phyloP scores from a whole-genome alignment of 2,797 vertebrate species.

The Clarias pachynema region DNA sequence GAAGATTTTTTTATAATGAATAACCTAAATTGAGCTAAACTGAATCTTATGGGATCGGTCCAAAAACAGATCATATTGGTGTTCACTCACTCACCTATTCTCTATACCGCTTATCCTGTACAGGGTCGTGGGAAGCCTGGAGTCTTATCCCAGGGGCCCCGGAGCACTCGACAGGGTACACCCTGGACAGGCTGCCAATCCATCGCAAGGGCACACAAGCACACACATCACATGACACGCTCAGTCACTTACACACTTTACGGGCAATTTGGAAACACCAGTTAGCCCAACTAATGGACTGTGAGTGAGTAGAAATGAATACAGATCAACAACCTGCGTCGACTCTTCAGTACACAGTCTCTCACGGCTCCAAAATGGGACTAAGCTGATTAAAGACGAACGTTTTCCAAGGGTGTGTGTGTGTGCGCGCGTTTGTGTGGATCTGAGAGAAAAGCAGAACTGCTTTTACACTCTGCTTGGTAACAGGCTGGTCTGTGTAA shows the following conservation, averaged over 20 bases:
- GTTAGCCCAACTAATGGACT: too few relatives aligned
- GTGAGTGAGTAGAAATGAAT: not conserved
- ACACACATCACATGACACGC: too few relatives aligned
- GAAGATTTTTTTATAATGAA: not conserved
- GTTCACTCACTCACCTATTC: not conserved
- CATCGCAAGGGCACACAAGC: too few relatives aligned
- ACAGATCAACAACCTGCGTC: not conserved
- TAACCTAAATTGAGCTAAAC: not conserved
- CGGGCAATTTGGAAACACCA: too few relatives aligned
- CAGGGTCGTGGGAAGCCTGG: too few relatives aligned
- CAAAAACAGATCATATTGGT: not conserved
- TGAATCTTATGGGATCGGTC: not conserved
- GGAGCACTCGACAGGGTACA: too few relatives aligned
- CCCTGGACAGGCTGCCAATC: too few relatives aligned
- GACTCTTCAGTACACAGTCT: not conserved
- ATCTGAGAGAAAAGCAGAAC: not conserved
- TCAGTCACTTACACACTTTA: too few relatives aligned
- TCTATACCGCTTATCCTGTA: too few relatives aligned
- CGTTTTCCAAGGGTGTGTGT: not conserved
- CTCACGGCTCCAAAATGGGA: not conserved
- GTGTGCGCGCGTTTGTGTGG: not conserved
- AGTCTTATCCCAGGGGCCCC: too few relatives aligned
- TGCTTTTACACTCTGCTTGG: not conserved
- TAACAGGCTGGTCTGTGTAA: not conserved
- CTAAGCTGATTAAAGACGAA: not conserved